phyloP scores from a whole-genome alignment of 2,113 vertebrate genomes.

The Opisthocomus hoazin region DNA sequence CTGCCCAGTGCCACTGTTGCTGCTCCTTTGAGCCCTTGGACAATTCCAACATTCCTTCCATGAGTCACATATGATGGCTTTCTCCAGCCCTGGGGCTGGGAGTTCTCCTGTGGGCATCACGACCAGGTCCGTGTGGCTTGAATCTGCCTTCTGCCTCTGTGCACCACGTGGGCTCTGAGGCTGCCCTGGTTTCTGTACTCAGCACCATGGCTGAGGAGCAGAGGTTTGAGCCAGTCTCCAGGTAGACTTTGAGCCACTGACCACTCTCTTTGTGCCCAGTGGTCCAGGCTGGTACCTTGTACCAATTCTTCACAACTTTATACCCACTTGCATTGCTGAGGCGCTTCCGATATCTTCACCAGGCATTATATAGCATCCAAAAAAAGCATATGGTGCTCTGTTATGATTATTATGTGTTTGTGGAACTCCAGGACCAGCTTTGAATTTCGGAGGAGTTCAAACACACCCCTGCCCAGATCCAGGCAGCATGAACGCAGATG shows the following conservation, averaged over 20 bases:
- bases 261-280: no score
- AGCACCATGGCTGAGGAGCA: not conserved
- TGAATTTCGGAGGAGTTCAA: not conserved
- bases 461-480: not conserved
- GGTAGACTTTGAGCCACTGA: not conserved
- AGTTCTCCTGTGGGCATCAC: no score
- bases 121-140: fast-evolving
- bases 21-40: not conserved
- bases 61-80: not conserved
- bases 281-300: not conserved
- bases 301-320: not conserved
- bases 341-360: not conserved
- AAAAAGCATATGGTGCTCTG: not conserved
- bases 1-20: not conserved
- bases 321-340: not conserved
- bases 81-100: not conserved
- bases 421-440: not conserved
- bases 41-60: not conserved
- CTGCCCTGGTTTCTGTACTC: not conserved
- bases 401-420: not conserved
- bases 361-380: not conserved
- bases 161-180: not conserved
- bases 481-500: not conserved
- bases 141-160: not conserved
- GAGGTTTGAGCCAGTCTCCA: not conserved